Evolutionary conservation across 2,888 invertebrate genomes (phyloP), one percentile per base, ranked within the genome.

Genomic region (Acanthosepion pharaonis): DNA sequence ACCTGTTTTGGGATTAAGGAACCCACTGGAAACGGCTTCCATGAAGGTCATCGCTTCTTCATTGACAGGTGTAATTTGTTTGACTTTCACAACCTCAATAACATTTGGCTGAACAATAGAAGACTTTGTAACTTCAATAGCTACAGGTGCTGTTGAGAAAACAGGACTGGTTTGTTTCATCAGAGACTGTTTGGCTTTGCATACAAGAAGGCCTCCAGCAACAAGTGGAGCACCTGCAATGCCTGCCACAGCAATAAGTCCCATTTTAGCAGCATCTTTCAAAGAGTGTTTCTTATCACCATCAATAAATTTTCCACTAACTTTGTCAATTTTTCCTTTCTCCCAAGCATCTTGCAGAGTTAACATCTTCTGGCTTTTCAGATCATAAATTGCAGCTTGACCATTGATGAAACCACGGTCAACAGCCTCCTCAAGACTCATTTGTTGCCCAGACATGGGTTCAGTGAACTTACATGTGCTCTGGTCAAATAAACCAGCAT

Each of bases 401-500:
- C 96, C 96, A 96, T 96, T 96, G 93, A 97, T 96, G 92, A 95
- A 95, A 15, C 96, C 96, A 48, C 93, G 94, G 48, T 95, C 94
- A 53, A 97, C 96, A 15, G 97, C 96, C 94, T 97, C 96, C 55
- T 96, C 95, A 23, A 97, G 95, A 97, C 99, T 99, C 96, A 99
- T 98, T 95, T 99, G 95, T 94, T 96, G 95, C 20, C 96, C 99
- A 15, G 99, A 99, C 28, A 98, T 98, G 4, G 99, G 98, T 95
- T 99, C 98, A 33, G 98, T 98, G 96, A 99, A 99, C 91, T 95
- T 91, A 5, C 99, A 99, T 1, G 98, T 98, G 0, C 98, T 98
- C 2, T 99, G 98, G 97, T 99, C 98, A 96, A 99, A 98, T 6
- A 99, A 97, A 94, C 98, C 98, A 97, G 98, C 98, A 91, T 98